Conservation (phyloP, 2,113 vertebrate genomes). For the Microcebus ravelobensis region DNA sequence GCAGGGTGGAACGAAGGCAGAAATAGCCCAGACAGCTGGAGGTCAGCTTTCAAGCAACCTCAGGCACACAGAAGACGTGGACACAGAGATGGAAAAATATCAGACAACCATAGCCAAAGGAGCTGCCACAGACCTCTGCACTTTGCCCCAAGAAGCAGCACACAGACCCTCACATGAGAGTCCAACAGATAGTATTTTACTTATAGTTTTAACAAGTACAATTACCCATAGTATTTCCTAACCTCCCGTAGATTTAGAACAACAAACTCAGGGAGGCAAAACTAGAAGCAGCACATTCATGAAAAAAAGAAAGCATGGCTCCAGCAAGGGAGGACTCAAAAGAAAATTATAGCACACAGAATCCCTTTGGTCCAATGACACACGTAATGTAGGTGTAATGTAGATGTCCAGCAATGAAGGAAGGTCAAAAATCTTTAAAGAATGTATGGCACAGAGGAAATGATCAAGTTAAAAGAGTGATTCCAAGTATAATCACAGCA, state of each 20-base stretch:
- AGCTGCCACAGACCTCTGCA: accelerated
- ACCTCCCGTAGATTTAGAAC: background rate
- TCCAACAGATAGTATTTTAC: background rate
- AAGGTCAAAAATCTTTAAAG: background rate
- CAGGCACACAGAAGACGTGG: background rate
- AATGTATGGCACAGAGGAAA: background rate
- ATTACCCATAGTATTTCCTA: background rate
- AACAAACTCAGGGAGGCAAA: background rate
- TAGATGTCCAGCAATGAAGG: background rate
- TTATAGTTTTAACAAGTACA: background rate
- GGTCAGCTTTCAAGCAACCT: background rate
- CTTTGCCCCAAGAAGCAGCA: background rate
- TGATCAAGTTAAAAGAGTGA: background rate
- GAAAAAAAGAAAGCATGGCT: background rate
- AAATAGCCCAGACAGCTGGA: background rate
- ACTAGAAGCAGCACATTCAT: background rate
- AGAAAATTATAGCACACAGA: background rate
- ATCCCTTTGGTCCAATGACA: background rate
- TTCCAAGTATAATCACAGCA: background rate
- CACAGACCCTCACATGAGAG: background rate
- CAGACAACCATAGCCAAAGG: accelerated
- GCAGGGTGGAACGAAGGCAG: background rate
- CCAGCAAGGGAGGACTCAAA: background rate
- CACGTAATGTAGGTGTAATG: too few relatives aligned
- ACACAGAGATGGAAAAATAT: accelerated